Conservation (phyloP, 2,113 vertebrate genomes). For the Cercocebus atys region DNA sequence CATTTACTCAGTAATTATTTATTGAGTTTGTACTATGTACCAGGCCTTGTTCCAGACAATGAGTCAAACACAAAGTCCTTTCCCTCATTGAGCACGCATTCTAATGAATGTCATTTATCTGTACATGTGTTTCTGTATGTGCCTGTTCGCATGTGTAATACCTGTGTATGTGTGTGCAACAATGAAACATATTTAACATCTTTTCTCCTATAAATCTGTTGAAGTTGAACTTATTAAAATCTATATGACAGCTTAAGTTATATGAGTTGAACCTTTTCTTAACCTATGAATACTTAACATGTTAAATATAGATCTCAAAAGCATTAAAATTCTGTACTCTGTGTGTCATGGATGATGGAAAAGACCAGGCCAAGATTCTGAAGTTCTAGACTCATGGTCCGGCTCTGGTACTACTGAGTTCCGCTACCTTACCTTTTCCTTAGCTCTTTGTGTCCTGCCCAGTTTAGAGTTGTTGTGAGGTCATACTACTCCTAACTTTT, state of each 20-base stretch:
- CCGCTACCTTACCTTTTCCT: background rate
- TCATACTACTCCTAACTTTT: accelerated
- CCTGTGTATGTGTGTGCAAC: background rate
- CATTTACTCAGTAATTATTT: background rate
- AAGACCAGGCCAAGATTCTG: background rate
- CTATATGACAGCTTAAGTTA: background rate
- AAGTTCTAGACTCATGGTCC: background rate
- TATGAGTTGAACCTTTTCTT: background rate
- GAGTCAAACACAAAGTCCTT: background rate
- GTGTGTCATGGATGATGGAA: background rate
- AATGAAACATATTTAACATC: background rate
- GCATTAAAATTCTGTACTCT: background rate
- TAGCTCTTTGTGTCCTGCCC: background rate
- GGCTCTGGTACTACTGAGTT: accelerated
- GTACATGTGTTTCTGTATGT: background rate
- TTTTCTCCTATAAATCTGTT: background rate
- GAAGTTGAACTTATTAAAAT: background rate
- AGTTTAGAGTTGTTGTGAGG: background rate
- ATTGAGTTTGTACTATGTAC: background rate
- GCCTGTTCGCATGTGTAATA: background rate
- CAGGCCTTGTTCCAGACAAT: background rate
- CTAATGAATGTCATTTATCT: background rate
- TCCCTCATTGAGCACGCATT: background rate
- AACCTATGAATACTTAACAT: background rate
- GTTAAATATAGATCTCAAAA: background rate